Percentiles rank a stretch among this genome's conserved stretches.
Conservation (phyloP, 2,113 vertebrate genomes). For the Passer domesticus region DNA sequence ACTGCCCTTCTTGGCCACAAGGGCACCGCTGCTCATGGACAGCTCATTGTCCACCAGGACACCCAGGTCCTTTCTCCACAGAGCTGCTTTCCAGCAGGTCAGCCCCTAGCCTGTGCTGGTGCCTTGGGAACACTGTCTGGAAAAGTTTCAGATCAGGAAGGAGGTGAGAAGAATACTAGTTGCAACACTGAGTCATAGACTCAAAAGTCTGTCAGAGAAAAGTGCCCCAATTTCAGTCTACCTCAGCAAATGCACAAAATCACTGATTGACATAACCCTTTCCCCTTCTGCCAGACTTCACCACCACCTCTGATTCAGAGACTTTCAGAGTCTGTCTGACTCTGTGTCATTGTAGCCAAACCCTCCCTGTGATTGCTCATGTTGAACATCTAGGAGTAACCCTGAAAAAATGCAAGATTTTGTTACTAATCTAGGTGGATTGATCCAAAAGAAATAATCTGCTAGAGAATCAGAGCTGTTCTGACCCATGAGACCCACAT, state of each 20-base stretch:
- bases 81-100: neutral
- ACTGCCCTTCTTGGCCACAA: neutral
- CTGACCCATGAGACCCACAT: neutral
- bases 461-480: slow-evolving; percentile 19
- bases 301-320: too few relatives aligned
- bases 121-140: rapidly evolving
- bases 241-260: neutral
- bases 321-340: neutral
- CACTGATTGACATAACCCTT: neutral
- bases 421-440: neutral
- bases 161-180: neutral
- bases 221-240: neutral
- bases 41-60: neutral
- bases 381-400: neutral
- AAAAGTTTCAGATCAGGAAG: neutral
- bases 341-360: neutral
- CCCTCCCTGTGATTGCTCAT: neutral
- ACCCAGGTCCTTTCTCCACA: neutral
- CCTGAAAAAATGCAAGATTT: neutral
- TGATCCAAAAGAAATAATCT: slow-evolving; percentile 36
- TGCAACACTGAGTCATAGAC: neutral
- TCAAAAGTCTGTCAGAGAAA: neutral
- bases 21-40: neutral
- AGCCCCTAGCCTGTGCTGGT: neutral
- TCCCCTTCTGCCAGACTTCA: neutral